Evolutionary conservation across 2,797 vertebrate species (phyloP).

Genomic region (Coreius guichenoti): DNA sequence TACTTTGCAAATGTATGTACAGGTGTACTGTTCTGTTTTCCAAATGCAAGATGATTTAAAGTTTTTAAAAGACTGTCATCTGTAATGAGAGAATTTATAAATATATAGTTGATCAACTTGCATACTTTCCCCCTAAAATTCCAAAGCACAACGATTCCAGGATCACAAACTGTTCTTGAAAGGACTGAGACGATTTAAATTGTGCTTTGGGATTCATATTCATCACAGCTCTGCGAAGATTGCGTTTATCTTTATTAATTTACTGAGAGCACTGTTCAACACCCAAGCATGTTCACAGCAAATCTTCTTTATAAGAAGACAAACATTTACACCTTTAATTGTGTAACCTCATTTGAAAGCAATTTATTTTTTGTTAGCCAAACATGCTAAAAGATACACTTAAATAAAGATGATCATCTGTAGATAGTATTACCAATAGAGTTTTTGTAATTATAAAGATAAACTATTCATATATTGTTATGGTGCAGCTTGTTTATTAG

Average conservation of each 20-base stretch:
- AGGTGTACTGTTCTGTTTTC: constrained; percentile 73
- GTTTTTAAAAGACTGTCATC: constrained; percentile 74
- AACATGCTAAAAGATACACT: constrained; percentile 10
- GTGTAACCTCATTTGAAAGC: constrained; percentile 73
- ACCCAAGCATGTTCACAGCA: constrained; percentile 75
- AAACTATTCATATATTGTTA: constrained; percentile 68
- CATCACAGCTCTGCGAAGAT: constrained; percentile 63
- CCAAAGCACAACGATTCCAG: constrained; percentile 73
- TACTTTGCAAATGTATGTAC: constrained; percentile 73
- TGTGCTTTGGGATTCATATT: constrained; percentile 64
- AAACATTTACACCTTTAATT: constrained; percentile 75
- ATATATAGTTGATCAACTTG: constrained; percentile 8
- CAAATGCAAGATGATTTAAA: constrained; percentile 74
- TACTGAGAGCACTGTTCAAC: constrained; percentile 63
- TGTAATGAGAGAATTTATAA: constrained; percentile 68
- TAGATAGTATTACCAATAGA: constrained; percentile 40
- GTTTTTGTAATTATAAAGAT: constrained; percentile 56
- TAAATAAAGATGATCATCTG: constrained; percentile 31
- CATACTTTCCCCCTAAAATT: constrained; percentile 51
- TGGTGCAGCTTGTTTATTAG: constrained; percentile 76
- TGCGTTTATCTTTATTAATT: constrained; percentile 54
- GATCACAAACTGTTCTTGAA: constrained; percentile 33
- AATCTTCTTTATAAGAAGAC: constrained; percentile 89
- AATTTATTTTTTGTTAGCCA: constrained; percentile 71
- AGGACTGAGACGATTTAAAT: constrained; percentile 57